Base-by-base conservation (phyloP, 2,113 vertebrate species). In the Talpa occidentalis region DNA sequence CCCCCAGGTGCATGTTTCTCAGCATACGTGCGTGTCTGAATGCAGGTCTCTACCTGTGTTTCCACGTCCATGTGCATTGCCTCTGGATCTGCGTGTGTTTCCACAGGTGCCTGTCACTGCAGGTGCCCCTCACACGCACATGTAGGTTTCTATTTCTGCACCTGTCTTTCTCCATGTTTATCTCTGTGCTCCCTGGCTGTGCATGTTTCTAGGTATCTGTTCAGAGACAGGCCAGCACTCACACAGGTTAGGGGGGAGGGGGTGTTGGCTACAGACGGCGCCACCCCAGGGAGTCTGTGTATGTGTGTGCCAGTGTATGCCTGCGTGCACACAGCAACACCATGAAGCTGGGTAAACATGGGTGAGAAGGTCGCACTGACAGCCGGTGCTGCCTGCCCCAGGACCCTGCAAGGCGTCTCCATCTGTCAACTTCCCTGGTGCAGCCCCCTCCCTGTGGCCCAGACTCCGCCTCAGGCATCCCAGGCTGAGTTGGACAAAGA, bases 91-190 rank as follows among this genome's bases (percentile, higher is more conserved):
- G 69, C 62, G 40, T 19, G 49, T 94, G 37, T 79, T 84, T 73
- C 93, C 88, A 96, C 95, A 94, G 95, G 94, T 96, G 94, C 96
- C 67, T 70, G 62, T 80, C 90, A 81, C 95, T 92, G 90, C 94
- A 95, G 95, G 94, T 95, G 95, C 86, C 95, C 86, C 40, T 74
- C 37, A 30, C 56, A 66, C 2, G 5, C 49, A 78, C 77, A 59
- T 28, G 80, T 15, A 70, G 83, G 72, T 89, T 93, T 94, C 96
- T 94, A 32, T 86, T 93, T 96, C 87, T 94, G 88, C 95, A 96
- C 92, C 95, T 97, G 87, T 95, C 62, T 88, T 73, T 76, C 52
- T 79, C 60, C 76, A 28, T 44, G 17, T 87, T 10, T 70, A 32
- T 78, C 73, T 90, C 32, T 44, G 21, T 77, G 73, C 70, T 87